These are phyloP conservation scores for Phalanger gymnotis DNA, from an alignment of 2,797 vertebrate genomes.

Conservation along the genomic window DNA sequence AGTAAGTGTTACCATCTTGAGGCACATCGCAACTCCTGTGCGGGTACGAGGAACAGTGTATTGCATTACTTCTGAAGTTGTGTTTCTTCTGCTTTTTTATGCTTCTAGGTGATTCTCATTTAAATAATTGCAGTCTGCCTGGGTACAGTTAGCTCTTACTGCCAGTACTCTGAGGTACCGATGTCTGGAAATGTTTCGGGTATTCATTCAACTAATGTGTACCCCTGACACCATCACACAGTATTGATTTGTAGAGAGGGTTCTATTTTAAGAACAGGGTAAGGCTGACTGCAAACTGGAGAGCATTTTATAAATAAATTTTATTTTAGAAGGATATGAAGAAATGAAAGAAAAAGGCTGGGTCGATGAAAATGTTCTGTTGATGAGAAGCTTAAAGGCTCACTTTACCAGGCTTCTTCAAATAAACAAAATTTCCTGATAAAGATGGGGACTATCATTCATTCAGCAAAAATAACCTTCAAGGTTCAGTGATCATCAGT, in stretches of 20 bases:
- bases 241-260: not conserved
- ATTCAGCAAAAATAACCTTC: not conserved
- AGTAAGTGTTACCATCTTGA: conserved; percentile 74
- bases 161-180: not conserved
- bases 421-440: not conserved
- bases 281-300: conserved; percentile 4
- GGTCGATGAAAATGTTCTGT: conserved; percentile 30
- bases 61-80: not conserved
- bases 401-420: not conserved
- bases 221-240: not conserved
- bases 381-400: not conserved
- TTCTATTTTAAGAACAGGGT: conserved; percentile 39
- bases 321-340: conserved; percentile 33
- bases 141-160: not conserved
- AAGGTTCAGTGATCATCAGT: not conserved
- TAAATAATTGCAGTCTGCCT: not conserved
- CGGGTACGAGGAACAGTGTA: rapidly evolving
- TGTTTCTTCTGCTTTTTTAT: not conserved
- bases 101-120: not conserved
- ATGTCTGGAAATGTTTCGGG: not conserved
- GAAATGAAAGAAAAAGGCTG: not conserved
- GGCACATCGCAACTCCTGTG: rapidly evolving
- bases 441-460: not conserved
- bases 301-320: conserved; percentile 42
- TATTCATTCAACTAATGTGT: not conserved